Evolutionary conservation across 2,113 vertebrate species (phyloP), one percentile per base, ranked within the genome.

Genomic region (Aptenodytes patagonicus): DNA sequence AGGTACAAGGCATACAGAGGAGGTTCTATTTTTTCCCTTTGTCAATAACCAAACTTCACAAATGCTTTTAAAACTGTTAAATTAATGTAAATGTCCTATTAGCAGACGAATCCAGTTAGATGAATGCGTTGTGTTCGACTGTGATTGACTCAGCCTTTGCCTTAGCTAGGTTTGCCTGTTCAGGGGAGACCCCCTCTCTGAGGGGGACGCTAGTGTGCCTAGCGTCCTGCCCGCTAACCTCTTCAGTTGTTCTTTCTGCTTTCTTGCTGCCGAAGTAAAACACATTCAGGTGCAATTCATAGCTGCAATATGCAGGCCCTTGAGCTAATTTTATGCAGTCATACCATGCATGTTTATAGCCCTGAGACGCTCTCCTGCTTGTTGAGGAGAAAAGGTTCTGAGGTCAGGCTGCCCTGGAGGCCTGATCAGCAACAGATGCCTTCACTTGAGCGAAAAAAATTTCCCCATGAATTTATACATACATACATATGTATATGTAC

Each of bases 381-480:
- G 13, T 72, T 97, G 89, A 96, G 97, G 94, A 96, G 54, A 82
- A 92, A 78, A 83, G 34, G 16, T 40, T 77, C 61, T 75, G 82
- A 71, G 87, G 87, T 44, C 88, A 97, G 62, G 61, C 52, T 73
- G 28, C 55, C 80, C 91, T 64, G 89, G 87, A 96, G 91, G 77
- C 80, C 96, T 96, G 85, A 90, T 85, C 96, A 85, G 87, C 91
- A 94, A 95, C 92, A 98, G 97, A 97, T 96, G 73, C 97, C 97
- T 95, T 81, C 75, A 42, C 60, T 83, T 85, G 90, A 93, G 81
- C 73, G 60, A 76, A 98, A 96, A 87, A 61, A 47, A 77, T 8
- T 34, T 86, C 87, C 47, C 83, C 25, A 11, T 66, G 9, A 87
- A 44, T 87, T 51, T 71, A 71, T 52, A 42, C 16, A 29, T 40